Base-by-base conservation (phyloP, 1,140 invertebrate genomes). In the Drosophila nannoptera region DNA sequence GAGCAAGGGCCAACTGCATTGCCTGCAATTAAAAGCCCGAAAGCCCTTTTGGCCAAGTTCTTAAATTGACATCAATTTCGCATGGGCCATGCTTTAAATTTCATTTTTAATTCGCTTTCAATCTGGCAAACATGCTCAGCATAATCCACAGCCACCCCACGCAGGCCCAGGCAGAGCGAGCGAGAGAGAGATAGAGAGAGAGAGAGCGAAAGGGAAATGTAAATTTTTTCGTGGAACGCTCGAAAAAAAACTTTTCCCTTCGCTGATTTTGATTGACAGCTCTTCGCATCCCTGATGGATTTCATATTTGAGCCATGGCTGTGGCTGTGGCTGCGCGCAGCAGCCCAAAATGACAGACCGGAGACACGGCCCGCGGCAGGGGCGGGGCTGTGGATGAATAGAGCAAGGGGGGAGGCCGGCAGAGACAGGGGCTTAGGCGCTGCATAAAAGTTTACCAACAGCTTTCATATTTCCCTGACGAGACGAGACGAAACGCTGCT, bases 241-340 rank as follows among this genome's bases (percentile, higher is more conserved):
- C n/a, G n/a, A 68, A 87, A 75, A 87, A 88, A 88, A 78, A 22
- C 22, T 22, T 22, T 88, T 88, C 88, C 87, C 82, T 76, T 87
- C 76, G 69, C 81, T 84, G 80, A 84, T 88, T 88, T 88, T 88
- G 87, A 88, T 88, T 88, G 87, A 88, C 87, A 88, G 87, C 78
- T 81, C 75, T 77, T 77, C 82, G 78, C 69, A 81, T 88, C 87
- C 82, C 87, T 88, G 87, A 88, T 88, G 87, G 87, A 88, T 88
- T 87, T 88, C 83, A 84, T 88, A 88, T 87, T 88, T 82, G 67
- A 83, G 78, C 73, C 77, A 67, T 52, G 58, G 71, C 76, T 63
- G 73, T 22, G 22, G 22, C 22, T 22, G 22, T 22, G 22, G 22
- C 22, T 22, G 22, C 22, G 22, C 1, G 62, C 69, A 50, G 48